Evolutionary conservation across 2,113 vertebrate genomes (phyloP).

Genomic region (Scalopus aquaticus): DNA sequence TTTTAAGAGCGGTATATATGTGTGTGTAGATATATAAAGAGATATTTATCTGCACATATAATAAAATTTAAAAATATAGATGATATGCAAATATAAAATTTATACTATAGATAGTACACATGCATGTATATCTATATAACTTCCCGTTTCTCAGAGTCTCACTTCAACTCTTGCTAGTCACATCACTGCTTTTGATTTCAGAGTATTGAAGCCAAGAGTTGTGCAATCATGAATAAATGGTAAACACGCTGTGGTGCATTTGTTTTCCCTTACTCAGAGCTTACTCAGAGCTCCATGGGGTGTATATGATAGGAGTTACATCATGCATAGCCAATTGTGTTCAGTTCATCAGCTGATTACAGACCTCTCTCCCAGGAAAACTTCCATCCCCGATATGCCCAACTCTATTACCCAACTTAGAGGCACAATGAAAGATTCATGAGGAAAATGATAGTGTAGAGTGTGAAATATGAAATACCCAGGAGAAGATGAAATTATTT

Average conservation of each 20-base stretch:
- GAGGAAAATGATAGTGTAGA: not conserved
- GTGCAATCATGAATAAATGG: constrained; percentile 21
- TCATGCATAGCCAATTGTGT: constrained; percentile 32
- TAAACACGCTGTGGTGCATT: not conserved
- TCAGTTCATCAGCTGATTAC: constrained; percentile 62
- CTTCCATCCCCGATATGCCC: not conserved
- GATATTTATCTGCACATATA: no score
- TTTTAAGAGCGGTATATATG: not conserved
- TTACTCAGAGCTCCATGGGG: constrained; percentile 33
- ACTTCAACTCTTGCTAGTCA: not conserved
- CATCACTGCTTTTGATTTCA: constrained; percentile 4
- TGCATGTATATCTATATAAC: not conserved
- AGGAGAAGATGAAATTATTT: constrained; percentile 23
- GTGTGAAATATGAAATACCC: constrained; percentile 1
- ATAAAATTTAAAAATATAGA: no score
- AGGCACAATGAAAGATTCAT: constrained; percentile 60
- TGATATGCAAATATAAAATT: no score
- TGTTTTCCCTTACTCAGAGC: constrained; percentile 41
- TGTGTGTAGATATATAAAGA: no score
- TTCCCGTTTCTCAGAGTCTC: constrained; percentile 34
- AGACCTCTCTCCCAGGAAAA: constrained; percentile 20
- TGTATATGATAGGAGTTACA: constrained; percentile 15
- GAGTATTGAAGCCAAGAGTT: not conserved
- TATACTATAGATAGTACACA: no score
- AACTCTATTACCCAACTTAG: constrained; percentile 21